Conservation (phyloP, 2,888 invertebrate genomes). For the Ecliptopera silaceata region DNA sequence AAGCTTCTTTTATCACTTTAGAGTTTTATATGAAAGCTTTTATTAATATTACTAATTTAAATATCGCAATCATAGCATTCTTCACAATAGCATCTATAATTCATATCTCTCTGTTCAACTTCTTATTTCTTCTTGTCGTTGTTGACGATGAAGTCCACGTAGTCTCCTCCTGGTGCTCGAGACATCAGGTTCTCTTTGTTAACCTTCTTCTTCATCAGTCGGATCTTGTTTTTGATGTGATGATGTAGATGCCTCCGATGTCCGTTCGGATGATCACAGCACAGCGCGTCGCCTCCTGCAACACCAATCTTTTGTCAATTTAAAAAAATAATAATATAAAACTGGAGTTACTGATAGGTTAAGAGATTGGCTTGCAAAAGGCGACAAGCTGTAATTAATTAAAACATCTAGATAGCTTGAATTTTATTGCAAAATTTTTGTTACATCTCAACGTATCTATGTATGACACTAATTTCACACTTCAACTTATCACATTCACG, state of each 20-base stretch:
- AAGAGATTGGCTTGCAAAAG: constrained; percentile 59
- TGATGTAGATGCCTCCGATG: constrained; percentile 67
- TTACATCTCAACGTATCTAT: not conserved
- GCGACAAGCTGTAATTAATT: constrained; percentile 45
- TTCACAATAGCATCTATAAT: not conserved
- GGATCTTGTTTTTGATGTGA: constrained; percentile 58
- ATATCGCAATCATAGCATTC: constrained; percentile 2
- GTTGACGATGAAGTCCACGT: constrained; percentile 73
- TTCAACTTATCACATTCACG: not conserved
- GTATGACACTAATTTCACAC: not conserved
- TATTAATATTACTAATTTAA: not conserved
- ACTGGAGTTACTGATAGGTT: not conserved
- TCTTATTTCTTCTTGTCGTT: constrained; percentile 55
- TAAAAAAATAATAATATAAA: constrained; percentile 16
- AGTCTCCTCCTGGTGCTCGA: constrained; percentile 59
- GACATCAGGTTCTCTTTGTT: constrained; percentile 68
- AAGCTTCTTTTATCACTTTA: no score
- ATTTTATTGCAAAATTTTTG: not conserved
- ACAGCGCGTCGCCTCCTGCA: constrained; percentile 75
- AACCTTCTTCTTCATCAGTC: constrained; percentile 54
- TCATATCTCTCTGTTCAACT: not conserved
- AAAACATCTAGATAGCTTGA: constrained; percentile 1
- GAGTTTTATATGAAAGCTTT: no score
- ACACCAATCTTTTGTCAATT: constrained; percentile 59
- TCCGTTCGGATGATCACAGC: constrained; percentile 59